phyloP scores from a whole-genome alignment of 2,113 vertebrate genomes.

The Sorex araneus region DNA sequence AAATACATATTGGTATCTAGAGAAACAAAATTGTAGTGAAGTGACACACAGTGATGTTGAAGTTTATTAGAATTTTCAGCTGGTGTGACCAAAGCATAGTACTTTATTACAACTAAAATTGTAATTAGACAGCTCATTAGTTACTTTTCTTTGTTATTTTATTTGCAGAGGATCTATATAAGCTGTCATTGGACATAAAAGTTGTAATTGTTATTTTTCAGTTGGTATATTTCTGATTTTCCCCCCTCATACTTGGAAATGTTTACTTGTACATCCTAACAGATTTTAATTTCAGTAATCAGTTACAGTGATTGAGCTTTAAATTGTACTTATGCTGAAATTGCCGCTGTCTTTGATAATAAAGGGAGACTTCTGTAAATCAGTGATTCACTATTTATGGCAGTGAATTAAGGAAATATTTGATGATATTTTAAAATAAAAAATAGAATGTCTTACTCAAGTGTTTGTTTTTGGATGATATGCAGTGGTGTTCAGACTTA shows the following conservation, averaged over 20 bases:
- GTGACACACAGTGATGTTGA: neutral
- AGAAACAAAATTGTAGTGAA: constrained; percentile 1
- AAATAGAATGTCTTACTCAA: constrained; percentile 23
- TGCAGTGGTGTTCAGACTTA: neutral
- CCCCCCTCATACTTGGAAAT: constrained; percentile 21
- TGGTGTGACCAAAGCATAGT: neutral
- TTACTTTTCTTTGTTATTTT: constrained; percentile 43
- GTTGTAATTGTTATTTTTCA: neutral
- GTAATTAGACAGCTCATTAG: neutral
- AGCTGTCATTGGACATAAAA: neutral
- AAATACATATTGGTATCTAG: constrained; percentile 10
- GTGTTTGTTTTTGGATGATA: neutral
- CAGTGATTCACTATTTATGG: constrained; percentile 29
- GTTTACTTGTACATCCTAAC: constrained; percentile 35
- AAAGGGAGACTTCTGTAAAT: constrained; percentile 48
- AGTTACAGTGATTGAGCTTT: constrained; percentile 30
- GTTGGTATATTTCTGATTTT: constrained; percentile 52
- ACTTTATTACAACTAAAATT: constrained; percentile 36
- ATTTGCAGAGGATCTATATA: neutral
- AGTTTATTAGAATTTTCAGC: constrained; percentile 1
- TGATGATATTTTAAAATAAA: constrained; percentile 37
- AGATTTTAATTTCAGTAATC: constrained; percentile 41
- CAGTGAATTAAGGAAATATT: constrained; percentile 4
- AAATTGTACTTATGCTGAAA: constrained; percentile 54
- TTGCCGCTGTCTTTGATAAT: constrained; percentile 23